phyloP scores from a whole-genome alignment of 2,797 vertebrate species.

The Fratercula arctica region DNA sequence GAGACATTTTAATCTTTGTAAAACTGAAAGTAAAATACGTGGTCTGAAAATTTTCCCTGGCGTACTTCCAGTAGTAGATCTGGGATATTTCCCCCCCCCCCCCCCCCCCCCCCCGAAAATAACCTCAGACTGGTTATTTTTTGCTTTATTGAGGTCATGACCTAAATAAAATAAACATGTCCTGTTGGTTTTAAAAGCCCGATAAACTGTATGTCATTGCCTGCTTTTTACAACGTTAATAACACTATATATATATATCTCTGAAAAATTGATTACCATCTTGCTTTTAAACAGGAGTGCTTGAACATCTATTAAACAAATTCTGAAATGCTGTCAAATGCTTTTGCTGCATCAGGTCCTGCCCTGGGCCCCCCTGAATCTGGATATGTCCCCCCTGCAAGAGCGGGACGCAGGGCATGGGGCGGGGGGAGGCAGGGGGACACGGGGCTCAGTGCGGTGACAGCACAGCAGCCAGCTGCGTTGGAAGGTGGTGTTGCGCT shows the following conservation, averaged over 20 bases:
- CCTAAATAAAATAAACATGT: neutral
- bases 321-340: neutral
- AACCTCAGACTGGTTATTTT: neutral
- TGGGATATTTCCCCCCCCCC: neutral
- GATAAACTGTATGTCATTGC: neutral
- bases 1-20: neutral
- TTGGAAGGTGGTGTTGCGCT: accelerated
- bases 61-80: neutral
- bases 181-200: neutral
- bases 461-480: accelerated
- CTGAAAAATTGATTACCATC: neutral
- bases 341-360: neutral
- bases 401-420: neutral
- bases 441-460: neutral
- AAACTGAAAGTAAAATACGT: neutral
- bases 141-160: neutral
- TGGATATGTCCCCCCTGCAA: accelerated
- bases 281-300: neutral
- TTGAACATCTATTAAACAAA: neutral
- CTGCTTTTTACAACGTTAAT: neutral
- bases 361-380: neutral
- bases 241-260: neutral
- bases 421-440: too few relatives aligned
- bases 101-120: neutral
- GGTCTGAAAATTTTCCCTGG: neutral